phyloP scores from a whole-genome alignment of 2,113 vertebrate species.

The Junco hyemalis region DNA sequence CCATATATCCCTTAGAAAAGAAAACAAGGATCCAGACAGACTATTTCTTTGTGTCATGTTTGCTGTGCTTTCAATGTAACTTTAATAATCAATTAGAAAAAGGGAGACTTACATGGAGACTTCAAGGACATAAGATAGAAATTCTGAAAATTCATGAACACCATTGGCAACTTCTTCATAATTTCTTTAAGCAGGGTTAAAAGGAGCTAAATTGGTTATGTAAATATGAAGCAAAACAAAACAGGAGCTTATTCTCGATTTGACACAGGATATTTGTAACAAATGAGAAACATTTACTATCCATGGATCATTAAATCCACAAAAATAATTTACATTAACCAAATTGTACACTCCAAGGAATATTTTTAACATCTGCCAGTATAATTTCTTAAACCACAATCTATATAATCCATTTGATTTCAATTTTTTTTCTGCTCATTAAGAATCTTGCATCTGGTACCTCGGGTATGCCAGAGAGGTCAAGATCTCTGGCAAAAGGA shows the following conservation, averaged over 20 bases:
- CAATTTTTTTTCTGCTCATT: not conserved
- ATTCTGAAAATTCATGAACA: constrained; percentile 52
- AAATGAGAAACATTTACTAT: constrained; percentile 38
- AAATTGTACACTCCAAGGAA: constrained; percentile 24
- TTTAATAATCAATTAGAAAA: constrained; percentile 58
- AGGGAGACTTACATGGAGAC: constrained; percentile 14
- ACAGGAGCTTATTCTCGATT: constrained; percentile 52
- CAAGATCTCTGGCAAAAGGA: not conserved
- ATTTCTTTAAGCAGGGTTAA: constrained; percentile 50
- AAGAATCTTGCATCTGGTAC: not conserved
- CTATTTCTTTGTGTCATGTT: not conserved
- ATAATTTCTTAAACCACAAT: constrained; percentile 31
- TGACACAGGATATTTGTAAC: constrained; percentile 40
- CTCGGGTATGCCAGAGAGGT: not conserved
- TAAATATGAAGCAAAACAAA: constrained; percentile 56
- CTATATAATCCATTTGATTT: not conserved
- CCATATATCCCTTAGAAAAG: not conserved
- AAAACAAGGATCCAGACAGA: not conserved
- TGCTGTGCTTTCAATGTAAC: not conserved
- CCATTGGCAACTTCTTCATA: constrained; percentile 32
- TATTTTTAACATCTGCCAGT: not conserved
- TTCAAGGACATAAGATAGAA: constrained; percentile 41
- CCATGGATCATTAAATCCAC: constrained; percentile 35
- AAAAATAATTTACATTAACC: constrained; percentile 55
- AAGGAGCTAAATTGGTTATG: constrained; percentile 28